Base-by-base conservation (phyloP, 1,140 invertebrate genomes). In the Riptortus pedestris region DNA sequence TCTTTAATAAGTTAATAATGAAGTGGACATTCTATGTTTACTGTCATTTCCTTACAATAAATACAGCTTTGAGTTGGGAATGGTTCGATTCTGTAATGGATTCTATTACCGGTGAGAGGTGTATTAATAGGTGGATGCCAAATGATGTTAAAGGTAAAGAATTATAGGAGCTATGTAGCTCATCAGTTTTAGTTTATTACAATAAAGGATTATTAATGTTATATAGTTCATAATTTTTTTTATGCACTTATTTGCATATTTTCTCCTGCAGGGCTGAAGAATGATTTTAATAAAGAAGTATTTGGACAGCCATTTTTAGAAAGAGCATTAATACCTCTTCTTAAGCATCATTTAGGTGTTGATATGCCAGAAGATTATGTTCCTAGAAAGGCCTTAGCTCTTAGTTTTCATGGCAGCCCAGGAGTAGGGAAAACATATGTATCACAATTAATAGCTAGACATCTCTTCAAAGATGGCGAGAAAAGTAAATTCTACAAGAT, bases 401-500 rank as follows among this genome's bases (percentile, higher is more conserved):
- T 89, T 70, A 87, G 85, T 73, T 83, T 90, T 70, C 88, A 92
- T 78, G 90, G 90, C 1, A 83, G 82, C 73, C 83, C 88, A 16
- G 90, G 90, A 28, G 84, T 82, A 59, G 92, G 92, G 0, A 96
- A 96, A 73, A 95, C 90, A 74, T 92, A 84, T 81, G 85, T 93
- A 11, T 76, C 84, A n/a, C 80, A 81, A 61, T 83, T 93, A 71
- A 87, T 98, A 67, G 87, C 84, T 7, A 77, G 89, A 33, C 78
- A 83, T 66, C 71, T 96, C 3, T 98, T 83, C 73, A 74, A 74
- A 60, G 74, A 85, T 48, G 91, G 91, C 1, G 75, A 81, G 63
- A 73, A 85, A 18, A 95, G 91, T 73, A 75, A 82, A 68, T 91
- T 80, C 82, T 89, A 92, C 4, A 85, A 93, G 73, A 77, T 87